Evolutionary conservation across 2,888 invertebrate species (phyloP).

Genomic region (Thalpophila matura): DNA sequence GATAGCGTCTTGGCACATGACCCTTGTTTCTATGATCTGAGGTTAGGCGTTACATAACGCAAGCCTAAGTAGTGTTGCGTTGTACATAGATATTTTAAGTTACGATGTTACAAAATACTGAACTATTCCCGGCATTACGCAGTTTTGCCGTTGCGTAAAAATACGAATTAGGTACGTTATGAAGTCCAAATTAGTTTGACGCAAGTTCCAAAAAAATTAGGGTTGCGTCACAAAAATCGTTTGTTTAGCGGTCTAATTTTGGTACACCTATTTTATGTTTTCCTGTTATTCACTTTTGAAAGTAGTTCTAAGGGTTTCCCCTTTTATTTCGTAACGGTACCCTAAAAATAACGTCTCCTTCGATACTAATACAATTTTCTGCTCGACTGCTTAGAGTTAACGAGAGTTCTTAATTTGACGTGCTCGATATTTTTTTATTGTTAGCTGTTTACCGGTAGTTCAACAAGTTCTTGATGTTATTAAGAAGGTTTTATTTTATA

Average conservation of each 20-base stretch:
- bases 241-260: slow-evolving; percentile 5
- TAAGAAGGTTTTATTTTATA: slow-evolving; percentile 11
- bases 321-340: slow-evolving; percentile 52
- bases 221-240: slow-evolving; percentile 1
- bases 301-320: slow-evolving; percentile 35
- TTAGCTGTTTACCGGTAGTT: slow-evolving; percentile 49
- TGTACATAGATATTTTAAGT: no score
- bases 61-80: no score
- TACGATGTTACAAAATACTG: no score
- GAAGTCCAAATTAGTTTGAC: no score
- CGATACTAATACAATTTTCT: slow-evolving; percentile 80
- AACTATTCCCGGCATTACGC: no score
- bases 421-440: slow-evolving; percentile 74
- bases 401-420: slow-evolving; percentile 76
- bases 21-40: no score
- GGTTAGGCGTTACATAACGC: no score
- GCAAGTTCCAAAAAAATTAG: slow-evolving; percentile 18
- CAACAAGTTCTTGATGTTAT: slow-evolving; percentile 47
- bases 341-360: slow-evolving; percentile 68
- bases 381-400: slow-evolving; percentile 76
- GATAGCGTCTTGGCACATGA: no score
- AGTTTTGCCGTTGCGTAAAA: slow-evolving; percentile 2
- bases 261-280: slow-evolving; percentile 37
- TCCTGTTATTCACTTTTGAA: slow-evolving; percentile 30
- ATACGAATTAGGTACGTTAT: neutral